Evolutionary conservation across 2,113 vertebrate genomes (phyloP), one percentile per base, ranked within the genome.

Genomic region (Saguinus imperator): DNA sequence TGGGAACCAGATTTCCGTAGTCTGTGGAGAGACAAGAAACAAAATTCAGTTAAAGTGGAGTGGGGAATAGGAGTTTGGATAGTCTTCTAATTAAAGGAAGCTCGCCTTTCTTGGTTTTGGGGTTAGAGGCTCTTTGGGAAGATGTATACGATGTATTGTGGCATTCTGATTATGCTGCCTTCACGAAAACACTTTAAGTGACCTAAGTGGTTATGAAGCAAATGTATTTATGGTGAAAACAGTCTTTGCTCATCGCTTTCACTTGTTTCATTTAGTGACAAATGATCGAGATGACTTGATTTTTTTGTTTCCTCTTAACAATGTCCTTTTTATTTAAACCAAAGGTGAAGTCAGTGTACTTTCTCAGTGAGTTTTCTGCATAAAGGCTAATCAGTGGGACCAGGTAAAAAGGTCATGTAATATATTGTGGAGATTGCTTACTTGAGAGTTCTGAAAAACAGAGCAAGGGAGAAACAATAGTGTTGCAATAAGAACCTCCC

Each of bases 301-400:
- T 61, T 93, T 79, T 18, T 52, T 18, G 52, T 18, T 83, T 48
- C 66, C 87, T 58, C 81, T 90, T 77, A 75, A 79, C 48, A 68
- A 68, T 86, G 92, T 73, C 2, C 10, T 97, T 95, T 94, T 21
- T 77, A 64, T 64, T 13, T 88, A 96, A 97, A 97, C 96, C 98
- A 98, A 98, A 98, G 98, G 96, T 87, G 37, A 96, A 95, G 80
- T 80, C 87, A 91, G 12, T 6, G 29, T 95, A 35, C 57, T 97
- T 82, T 68, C 50, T 94, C 84, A 96, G 94, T 96, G 94, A 97
- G 88, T 93, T 95, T 37, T 48, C 57, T 79, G 66, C 68, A 45
- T 96, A 93, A 92, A 94, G 32, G 66, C 57, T 95, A 21, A 79
- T 72, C 94, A 76, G 79, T 92, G 95, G 84, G 79, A 92, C 76